phyloP scores from a whole-genome alignment of 2,888 invertebrate species.

The Diarsia rubi region DNA sequence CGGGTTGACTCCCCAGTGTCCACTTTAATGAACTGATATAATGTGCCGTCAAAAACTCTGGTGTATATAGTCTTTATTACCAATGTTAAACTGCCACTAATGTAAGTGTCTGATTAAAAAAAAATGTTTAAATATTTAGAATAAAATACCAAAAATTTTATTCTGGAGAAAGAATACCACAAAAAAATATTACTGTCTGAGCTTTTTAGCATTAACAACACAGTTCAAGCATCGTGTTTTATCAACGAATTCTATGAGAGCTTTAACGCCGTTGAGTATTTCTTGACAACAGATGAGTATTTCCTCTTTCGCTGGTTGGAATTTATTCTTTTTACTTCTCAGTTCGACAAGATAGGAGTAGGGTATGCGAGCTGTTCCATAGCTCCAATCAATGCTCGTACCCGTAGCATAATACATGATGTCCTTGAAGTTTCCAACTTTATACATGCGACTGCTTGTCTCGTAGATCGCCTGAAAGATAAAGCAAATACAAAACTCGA shows the following conservation, averaged over 20 bases:
- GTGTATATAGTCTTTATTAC: constrained; percentile 6
- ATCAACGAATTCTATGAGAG: constrained; percentile 81
- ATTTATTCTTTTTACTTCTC: constrained; percentile 82
- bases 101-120: constrained; percentile 42
- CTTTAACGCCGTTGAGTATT: constrained; percentile 78
- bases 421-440: constrained; percentile 87
- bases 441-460: constrained; percentile 84
- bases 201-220: constrained; percentile 68
- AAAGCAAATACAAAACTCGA: not conserved
- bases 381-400: constrained; percentile 88
- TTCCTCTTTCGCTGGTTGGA: constrained; percentile 80
- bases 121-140: not conserved
- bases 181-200: constrained; percentile 48
- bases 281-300: constrained; percentile 83
- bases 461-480: constrained; percentile 84
- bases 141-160: constrained; percentile 10
- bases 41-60: constrained; percentile 20
- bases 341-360: constrained; percentile 86
- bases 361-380: constrained; percentile 84
- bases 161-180: not conserved
- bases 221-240: constrained; percentile 79
- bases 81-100: constrained; percentile 1
- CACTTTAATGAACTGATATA: not conserved
- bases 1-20: not conserved
- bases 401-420: constrained; percentile 86